phyloP scores from a whole-genome alignment of 1,140 invertebrate species.

The Aphidius ervi region DNA sequence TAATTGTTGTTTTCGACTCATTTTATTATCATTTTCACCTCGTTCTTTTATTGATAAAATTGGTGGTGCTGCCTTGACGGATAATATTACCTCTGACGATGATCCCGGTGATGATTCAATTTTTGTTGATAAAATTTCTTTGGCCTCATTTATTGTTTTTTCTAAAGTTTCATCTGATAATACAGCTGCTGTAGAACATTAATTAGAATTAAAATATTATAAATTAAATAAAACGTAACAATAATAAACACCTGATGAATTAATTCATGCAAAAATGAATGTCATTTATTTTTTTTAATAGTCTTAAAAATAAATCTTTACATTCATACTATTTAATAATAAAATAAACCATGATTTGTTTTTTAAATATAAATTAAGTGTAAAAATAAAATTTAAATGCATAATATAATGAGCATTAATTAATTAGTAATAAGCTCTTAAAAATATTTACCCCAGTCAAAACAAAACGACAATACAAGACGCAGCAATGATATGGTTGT shows the following conservation, averaged over 20 bases:
- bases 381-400: too few relatives aligned
- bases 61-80: conserved; percentile 3
- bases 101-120: not conserved
- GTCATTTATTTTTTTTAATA: too few relatives aligned
- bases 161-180: conserved; percentile 24
- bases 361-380: too few relatives aligned
- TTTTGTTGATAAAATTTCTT: conserved; percentile 6
- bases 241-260: too few relatives aligned
- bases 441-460: conserved; percentile 53
- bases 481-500: conserved; percentile 50
- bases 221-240: too few relatives aligned
- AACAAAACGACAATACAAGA: conserved; percentile 52
- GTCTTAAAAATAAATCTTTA: too few relatives aligned
- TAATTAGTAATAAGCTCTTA: conserved; percentile 30
- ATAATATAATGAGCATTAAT: conserved; percentile 8
- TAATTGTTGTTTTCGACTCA: conserved; percentile 2
- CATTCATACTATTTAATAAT: too few relatives aligned
- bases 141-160: conserved; percentile 16
- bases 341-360: too few relatives aligned
- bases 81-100: not conserved
- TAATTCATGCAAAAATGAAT: too few relatives aligned
- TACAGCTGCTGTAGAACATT: too few relatives aligned
- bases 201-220: too few relatives aligned
- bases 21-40: not conserved
- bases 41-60: conserved; percentile 14